These are phyloP conservation scores for Allobates femoralis DNA, from an alignment of 2,797 vertebrate species.

Conservation along the genomic window DNA sequence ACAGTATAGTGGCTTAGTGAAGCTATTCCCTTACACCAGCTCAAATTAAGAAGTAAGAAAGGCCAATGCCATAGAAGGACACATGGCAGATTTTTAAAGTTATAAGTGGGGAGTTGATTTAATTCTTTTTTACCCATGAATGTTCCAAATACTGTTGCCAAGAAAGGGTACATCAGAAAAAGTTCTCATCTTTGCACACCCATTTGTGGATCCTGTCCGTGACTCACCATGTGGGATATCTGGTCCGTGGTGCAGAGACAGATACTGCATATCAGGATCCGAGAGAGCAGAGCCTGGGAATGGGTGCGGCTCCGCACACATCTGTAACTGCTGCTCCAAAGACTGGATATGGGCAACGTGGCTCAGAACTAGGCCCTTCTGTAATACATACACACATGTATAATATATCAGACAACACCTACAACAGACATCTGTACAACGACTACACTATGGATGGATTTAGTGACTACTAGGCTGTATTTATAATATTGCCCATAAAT, in stretches of 20 bases:
- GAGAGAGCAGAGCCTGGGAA: constrained; percentile 53
- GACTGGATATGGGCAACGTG: constrained; percentile 90
- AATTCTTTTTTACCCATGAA: no score
- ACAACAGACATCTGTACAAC: background rate
- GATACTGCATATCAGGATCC: constrained; percentile 49
- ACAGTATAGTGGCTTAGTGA: background rate
- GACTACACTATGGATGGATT: background rate
- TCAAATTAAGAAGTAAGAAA: background rate
- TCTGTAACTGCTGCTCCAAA: constrained; percentile 89
- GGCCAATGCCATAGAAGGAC: background rate
- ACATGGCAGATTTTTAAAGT: background rate
- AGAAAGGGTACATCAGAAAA: background rate
- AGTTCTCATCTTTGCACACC: background rate
- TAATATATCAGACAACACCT: background rate
- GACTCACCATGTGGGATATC: constrained; percentile 50
- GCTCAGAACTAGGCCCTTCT: constrained; percentile 93
- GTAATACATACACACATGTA: constrained; percentile 34
- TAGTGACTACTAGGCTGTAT: background rate
- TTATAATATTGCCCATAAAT: background rate
- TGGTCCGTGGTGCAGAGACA: constrained; percentile 37
- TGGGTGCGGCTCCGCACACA: constrained; percentile 72
- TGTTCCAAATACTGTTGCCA: no score
- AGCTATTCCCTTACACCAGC: background rate
- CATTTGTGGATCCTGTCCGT: background rate
- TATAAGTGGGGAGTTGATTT: no score